Percentiles rank a stretch among this genome's conserved stretches.
phyloP scores from a whole-genome alignment of 2,113 vertebrate species.

The Tinamus guttatus region DNA sequence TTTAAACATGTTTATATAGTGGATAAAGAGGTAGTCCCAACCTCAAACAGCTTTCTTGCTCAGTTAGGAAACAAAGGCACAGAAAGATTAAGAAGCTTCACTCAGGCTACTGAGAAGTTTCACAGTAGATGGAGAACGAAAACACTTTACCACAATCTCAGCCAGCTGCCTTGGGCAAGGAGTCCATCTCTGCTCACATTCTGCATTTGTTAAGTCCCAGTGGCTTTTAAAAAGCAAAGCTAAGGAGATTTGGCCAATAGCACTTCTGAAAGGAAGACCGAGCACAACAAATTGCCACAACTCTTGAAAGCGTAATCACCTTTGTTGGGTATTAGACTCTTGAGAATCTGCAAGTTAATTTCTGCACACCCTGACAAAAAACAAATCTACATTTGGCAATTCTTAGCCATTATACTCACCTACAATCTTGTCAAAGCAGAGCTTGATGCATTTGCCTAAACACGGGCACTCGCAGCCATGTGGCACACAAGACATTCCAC shows the following conservation, averaged over 20 bases:
- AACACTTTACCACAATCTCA: neutral
- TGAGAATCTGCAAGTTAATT: neutral
- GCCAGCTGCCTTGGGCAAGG: neutral
- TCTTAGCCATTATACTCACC: neutral
- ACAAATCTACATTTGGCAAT: neutral
- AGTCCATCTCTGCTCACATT: neutral
- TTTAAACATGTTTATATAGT: neutral
- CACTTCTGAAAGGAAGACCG: neutral
- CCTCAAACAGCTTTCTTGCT: neutral
- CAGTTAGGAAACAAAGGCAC: neutral
- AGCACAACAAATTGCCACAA: neutral
- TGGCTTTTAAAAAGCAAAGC: neutral
- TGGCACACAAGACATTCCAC: neutral
- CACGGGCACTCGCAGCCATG: neutral
- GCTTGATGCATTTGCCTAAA: neutral
- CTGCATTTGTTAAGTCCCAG: neutral
- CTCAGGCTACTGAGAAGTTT: neutral
- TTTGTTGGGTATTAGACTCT: neutral
- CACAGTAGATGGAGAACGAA: neutral
- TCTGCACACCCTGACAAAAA: neutral
- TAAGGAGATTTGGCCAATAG: neutral
- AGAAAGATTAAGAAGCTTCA: neutral
- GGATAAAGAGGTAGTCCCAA: neutral
- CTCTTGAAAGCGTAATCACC: neutral
- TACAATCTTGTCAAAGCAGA: neutral